Evolutionary conservation across 1,140 invertebrate genomes (phyloP), one percentile per base, ranked within the genome.

Genomic region (silkworm (Bombyx mori)): DNA sequence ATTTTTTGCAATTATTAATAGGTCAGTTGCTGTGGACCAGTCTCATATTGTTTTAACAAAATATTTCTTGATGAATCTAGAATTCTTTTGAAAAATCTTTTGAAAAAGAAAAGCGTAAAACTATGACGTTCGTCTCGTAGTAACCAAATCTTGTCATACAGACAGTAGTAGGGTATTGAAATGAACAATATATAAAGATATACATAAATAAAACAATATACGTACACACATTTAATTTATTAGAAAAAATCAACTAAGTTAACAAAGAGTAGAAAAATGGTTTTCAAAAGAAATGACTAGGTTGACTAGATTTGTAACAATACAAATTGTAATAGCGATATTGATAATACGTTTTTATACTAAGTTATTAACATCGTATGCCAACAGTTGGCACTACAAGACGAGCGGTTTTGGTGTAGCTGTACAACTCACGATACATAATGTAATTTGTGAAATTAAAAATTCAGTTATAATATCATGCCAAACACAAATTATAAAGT

Each of bases 401-500:
- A 87, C 84, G 78, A 83, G 68, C 80, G 76, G 73, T 75, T 68
- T 74, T 66, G 72, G 76, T 70, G 71, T 69, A 60, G 64, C 68
- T 66, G 58, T 60, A 81, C 70, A 71, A 71, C 71, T 78, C 67
- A 82, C 75, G 61, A 77, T 76, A 83, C 67, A 79, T 60, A 83
- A 64, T 65, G 73, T 73, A 77, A 84, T 68, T 62, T 77, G 75
- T 84, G 78, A 81, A 77, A 85, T 85, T 73, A 84, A 75, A 62
- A 82, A 77, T 78, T 79, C 80, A 71, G 81, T 83, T 71, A 79
- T 70, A 74, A 82, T 79, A 79, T 84, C 84, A 87, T 87, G 84
- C 84, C 82, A 87, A 87, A 87, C 84, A 78, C 79, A 81, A 80
- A 87, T 68, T 70, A 82, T 71, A 75, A 80, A 82, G 69, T 78